Conservation (phyloP, 2,113 vertebrate species). For the Struthio camelus region DNA sequence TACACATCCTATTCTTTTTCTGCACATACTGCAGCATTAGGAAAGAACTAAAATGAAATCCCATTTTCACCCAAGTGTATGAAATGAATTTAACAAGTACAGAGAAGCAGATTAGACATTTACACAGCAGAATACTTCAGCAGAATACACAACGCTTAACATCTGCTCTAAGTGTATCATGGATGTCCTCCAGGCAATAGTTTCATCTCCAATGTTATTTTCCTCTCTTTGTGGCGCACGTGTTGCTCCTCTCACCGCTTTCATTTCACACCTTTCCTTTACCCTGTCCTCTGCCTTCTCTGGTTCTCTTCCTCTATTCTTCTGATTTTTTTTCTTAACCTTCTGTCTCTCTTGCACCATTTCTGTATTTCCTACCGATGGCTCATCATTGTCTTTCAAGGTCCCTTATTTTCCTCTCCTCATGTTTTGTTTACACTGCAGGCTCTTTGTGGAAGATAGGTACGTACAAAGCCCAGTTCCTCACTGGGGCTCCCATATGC, state of each 20-base stretch:
- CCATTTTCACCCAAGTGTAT: background rate
- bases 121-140: background rate
- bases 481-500: accelerated
- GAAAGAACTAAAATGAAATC: constrained; percentile 5
- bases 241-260: background rate
- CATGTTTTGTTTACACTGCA: background rate
- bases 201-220: background rate
- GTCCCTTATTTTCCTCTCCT: background rate
- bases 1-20: constrained; percentile 2
- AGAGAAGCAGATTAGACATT: background rate
- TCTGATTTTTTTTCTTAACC: background rate
- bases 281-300: background rate
- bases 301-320: background rate
- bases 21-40: background rate
- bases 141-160: background rate
- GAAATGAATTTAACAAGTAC: background rate
- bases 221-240: background rate
- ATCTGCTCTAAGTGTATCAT: background rate
- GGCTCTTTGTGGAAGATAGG: background rate
- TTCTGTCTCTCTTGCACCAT: background rate
- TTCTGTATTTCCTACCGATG: background rate
- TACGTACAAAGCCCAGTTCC: background rate
- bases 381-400: background rate
- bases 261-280: background rate
- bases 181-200: background rate